Conservation (phyloP, 2,888 invertebrate genomes). For the Drosophila barbarae region DNA sequence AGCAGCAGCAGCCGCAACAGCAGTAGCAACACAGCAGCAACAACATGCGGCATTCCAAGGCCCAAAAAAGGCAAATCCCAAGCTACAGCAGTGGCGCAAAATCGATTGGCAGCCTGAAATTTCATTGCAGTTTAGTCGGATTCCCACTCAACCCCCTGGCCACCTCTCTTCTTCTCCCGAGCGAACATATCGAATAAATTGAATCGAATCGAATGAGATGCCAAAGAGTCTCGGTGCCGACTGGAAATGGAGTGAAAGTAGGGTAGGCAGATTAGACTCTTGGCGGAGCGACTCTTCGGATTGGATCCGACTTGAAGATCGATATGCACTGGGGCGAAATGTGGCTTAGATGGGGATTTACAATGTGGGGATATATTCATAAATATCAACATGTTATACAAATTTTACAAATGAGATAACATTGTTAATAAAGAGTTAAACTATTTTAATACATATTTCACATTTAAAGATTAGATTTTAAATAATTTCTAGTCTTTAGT, state of each 20-base stretch:
- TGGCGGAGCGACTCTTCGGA: constrained; percentile 26
- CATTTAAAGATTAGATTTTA: not conserved
- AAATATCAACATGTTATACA: not conserved
- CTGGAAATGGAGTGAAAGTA: constrained; percentile 77
- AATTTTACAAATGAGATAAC: not conserved
- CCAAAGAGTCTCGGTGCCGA: constrained; percentile 48
- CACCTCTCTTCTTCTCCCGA: not conserved
- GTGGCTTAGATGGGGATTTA: not conserved
- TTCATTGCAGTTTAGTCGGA: constrained; percentile 62
- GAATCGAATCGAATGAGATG: constrained; percentile 66
- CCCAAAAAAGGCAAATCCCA: constrained; percentile 71
- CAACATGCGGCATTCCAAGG: constrained; percentile 70
- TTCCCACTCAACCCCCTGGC: not conserved
- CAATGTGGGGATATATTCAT: too few species aligned
- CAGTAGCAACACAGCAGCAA: constrained; percentile 39
- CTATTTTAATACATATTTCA: too few species aligned
- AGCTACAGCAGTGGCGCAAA: constrained; percentile 44
- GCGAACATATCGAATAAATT: constrained; percentile 63
- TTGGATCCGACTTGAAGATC: constrained; percentile 11
- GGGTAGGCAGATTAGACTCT: constrained; percentile 77
- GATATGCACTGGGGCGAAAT: constrained; percentile 8
- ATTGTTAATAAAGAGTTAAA: too few species aligned
- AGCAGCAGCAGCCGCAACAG: constrained; percentile 46
- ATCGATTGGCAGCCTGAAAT: constrained; percentile 55
- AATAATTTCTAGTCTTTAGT: not conserved